These are phyloP conservation scores for Lithobates sylvaticus DNA, from an alignment of 2,797 vertebrate species.

Conservation along the genomic window DNA sequence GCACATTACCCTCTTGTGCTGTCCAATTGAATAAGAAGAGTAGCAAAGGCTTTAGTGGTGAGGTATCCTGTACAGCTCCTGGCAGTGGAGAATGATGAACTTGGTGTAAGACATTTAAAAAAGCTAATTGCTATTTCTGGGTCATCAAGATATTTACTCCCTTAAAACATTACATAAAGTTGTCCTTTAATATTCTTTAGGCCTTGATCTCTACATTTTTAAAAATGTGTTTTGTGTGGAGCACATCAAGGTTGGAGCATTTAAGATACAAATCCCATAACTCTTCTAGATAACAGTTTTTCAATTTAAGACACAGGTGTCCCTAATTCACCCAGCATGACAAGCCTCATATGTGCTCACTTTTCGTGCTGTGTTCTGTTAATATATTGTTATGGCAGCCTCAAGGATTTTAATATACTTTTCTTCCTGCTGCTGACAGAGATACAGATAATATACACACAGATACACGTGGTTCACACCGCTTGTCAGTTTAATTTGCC, in stretches of 20 bases:
- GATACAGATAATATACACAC: neutral
- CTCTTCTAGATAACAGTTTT: neutral
- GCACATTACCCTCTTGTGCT: no score
- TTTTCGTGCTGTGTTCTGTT: neutral
- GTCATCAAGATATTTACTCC: neutral
- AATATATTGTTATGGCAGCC: neutral
- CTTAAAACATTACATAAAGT: neutral
- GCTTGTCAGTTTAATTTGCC: constrained; percentile 24
- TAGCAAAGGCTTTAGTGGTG: no score
- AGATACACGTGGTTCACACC: neutral
- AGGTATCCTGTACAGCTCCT: no score
- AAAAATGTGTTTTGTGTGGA: neutral
- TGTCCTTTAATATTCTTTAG: neutral
- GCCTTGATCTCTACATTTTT: neutral
- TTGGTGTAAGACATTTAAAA: neutral
- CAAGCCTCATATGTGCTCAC: neutral
- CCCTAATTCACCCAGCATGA: neutral
- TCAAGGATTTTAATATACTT: constrained; percentile 2
- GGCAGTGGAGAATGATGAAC: no score
- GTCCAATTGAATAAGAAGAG: no score
- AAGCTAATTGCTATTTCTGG: neutral
- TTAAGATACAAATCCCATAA: neutral
- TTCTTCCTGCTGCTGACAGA: neutral
- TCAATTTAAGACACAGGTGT: neutral
- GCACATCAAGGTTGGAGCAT: neutral